Base-by-base conservation (phyloP, 2,113 vertebrate species). In the Tragelaphus strepsiceros region DNA sequence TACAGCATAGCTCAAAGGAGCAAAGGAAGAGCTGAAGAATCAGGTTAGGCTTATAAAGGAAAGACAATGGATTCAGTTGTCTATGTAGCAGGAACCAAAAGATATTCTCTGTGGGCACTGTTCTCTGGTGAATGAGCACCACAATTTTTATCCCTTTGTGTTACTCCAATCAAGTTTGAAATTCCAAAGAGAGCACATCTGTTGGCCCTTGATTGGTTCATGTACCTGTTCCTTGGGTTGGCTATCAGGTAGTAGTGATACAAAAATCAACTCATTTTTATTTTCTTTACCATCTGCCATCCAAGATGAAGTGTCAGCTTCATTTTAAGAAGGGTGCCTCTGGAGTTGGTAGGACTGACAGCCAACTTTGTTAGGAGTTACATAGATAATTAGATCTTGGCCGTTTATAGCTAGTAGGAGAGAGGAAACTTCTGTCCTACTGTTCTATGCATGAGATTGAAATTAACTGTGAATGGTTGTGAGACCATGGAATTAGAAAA, bases 241-340 rank as follows among this genome's bases (percentile, higher is more conserved):
- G 39, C 30, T 53, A 39, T 22, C 15, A 77, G 71, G 26, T 5
- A 30, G 46, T 54, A 14, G 39, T 35, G 53, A 26, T 51, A 46
- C 17, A 74, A 95, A 89, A 16, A 61, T 10, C 6, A 4, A 19
- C 16, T 35, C 26, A 74, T 92, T 93, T 88, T 92, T 32, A 74
- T 94, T 96, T 62, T 71, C 54, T 92, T 94, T 90, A 7, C 14
- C 83, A n/a, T 89, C 89, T 91, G 90, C 39, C 16, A 43, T 96
- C 21, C 3, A 61, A 96, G 35, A 83, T 56, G 21, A 78, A 86
- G 19, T 39, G 35, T 90, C 77, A 86, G 16, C 61, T 97, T 96
- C 22, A 74, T 92, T 93, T 94, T 88, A 46, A 43, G 26, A 49
- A 61, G 13, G 11, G 1, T 64, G 4, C 2, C 35, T 13, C 22